Conservation (phyloP, 2,888 invertebrate genomes). For the Eucera pruinosa region DNA sequence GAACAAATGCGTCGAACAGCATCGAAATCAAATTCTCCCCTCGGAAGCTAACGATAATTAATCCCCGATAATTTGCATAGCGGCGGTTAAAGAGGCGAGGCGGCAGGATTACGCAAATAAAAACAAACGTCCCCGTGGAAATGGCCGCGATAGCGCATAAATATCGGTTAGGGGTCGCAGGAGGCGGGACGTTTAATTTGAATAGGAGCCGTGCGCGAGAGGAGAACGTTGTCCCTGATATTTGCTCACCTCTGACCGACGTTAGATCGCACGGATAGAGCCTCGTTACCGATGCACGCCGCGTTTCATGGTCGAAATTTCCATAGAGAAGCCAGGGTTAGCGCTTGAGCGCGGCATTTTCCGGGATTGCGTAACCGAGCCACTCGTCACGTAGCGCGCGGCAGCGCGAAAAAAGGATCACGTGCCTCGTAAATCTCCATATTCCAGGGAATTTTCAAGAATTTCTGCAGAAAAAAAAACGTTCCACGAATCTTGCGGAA, state of each 20-base stretch:
- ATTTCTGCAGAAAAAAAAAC: too few relatives aligned
- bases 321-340: conserved; percentile 72
- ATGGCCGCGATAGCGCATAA: background rate
- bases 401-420: conserved; percentile 7
- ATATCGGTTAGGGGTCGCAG: conserved; percentile 7
- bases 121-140: conserved; percentile 9
- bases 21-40: too few relatives aligned
- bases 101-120: background rate
- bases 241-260: conserved; percentile 55
- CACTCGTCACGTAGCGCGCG: conserved; percentile 1
- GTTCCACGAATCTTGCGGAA: too few relatives aligned
- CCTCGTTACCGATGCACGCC: conserved; percentile 53
- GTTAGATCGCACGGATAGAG: conserved; percentile 41
- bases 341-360: conserved; percentile 62
- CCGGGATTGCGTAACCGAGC: conserved; percentile 71
- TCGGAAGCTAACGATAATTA: too few relatives aligned
- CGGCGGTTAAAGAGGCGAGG: too few relatives aligned
- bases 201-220: background rate
- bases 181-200: conserved; percentile 2
- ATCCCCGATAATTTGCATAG: too few relatives aligned
- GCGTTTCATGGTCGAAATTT: conserved; percentile 76
- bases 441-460: too few relatives aligned
- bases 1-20: too few relatives aligned
- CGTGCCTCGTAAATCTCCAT: conserved; percentile 9
- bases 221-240: conserved; percentile 34